Percentiles rank a stretch among this genome's conserved stretches.
Evolutionary conservation across 2,888 invertebrate genomes (phyloP).

Genomic region (Crocallis elinguaria): DNA sequence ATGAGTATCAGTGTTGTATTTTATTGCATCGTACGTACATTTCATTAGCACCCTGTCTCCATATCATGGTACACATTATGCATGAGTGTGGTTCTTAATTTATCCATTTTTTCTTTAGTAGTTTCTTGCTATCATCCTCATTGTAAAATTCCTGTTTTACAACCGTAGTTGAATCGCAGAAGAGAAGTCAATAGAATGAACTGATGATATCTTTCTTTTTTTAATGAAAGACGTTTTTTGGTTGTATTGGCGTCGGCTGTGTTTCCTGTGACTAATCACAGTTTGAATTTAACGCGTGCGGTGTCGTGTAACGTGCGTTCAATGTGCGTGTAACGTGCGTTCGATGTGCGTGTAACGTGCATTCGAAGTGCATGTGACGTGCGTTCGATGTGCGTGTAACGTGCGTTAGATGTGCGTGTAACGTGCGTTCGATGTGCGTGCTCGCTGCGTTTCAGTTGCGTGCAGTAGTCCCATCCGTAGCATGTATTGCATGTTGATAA

Average conservation of each 20-base stretch:
- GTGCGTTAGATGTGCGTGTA: not conserved
- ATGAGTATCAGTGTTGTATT: conserved; percentile 47
- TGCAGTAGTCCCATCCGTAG: conserved; percentile 43
- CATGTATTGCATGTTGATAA: conserved; percentile 61
- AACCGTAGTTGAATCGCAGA: not conserved
- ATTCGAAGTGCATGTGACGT: not conserved
- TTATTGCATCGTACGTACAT: conserved; percentile 49
- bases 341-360: not conserved
- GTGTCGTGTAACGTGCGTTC: not conserved
- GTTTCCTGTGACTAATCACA: conserved; percentile 7
- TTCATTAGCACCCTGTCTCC: conserved; percentile 49
- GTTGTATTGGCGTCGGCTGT: conserved; percentile 5
- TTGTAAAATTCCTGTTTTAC: not conserved
- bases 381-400: conserved; percentile 7
- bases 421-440: conserved; percentile 7
- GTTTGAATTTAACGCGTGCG: not conserved
- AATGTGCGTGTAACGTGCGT: not conserved
- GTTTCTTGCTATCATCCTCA: not conserved
- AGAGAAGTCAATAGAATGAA: not conserved
- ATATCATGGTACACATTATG: conserved; percentile 62
- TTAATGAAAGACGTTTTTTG: not conserved
- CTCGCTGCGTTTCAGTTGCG: conserved; percentile 33
- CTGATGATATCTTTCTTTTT: not conserved
- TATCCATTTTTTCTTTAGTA: conserved; percentile 14
- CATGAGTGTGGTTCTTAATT: conserved; percentile 81